Base-by-base conservation (phyloP, 2,113 vertebrate genomes). In the Cheirogaleus medius region DNA sequence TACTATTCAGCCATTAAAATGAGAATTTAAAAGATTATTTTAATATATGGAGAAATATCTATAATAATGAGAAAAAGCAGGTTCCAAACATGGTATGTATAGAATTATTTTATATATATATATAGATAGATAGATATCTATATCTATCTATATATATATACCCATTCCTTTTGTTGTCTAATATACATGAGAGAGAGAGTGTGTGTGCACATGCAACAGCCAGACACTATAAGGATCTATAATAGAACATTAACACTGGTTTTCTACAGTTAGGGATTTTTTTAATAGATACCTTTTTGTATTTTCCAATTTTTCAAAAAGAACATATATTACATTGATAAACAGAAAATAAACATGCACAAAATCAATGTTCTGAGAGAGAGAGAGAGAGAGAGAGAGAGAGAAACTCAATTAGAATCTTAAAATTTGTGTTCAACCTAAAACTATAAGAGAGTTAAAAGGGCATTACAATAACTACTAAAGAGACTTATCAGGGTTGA, bases 291-390 rank as follows among this genome's bases (percentile, higher is more conserved):
- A 25, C 0, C 10, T 60, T 54, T 95, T 74, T 32, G 13, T 47
- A 77, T 91, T 87, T 93, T 64, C 66, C 69, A 83, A 11, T 68
- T 97, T 84, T 81, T 94, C 78, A 90, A 37, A 37, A 87, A 52
- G 64, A 73, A 63, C 27, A 42, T 37, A 49, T 7, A 63, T 91
- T 60, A 85, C 13, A 76, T 29, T 37, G 42, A 80, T 76, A 80
- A 91, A 84, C 6, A 64, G 69, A 73, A 89, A 87, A 91, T 47
- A 78, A 87, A 73, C 32, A 80, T 29, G 17, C 29, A 77, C 52
- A 92, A 92, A 90, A 77, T 23, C 37, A 69, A 14, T 76, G n/a
- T 37, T 14, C 47, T 49, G 63, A 42, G 34, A 39, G 42, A 44
- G 4, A 56, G 20, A 82, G 66, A 34, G 39, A 80, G 5, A 34